Base-by-base conservation (phyloP, 92 coral and sea anemone species). In the Desmophyllum pertusum region DNA sequence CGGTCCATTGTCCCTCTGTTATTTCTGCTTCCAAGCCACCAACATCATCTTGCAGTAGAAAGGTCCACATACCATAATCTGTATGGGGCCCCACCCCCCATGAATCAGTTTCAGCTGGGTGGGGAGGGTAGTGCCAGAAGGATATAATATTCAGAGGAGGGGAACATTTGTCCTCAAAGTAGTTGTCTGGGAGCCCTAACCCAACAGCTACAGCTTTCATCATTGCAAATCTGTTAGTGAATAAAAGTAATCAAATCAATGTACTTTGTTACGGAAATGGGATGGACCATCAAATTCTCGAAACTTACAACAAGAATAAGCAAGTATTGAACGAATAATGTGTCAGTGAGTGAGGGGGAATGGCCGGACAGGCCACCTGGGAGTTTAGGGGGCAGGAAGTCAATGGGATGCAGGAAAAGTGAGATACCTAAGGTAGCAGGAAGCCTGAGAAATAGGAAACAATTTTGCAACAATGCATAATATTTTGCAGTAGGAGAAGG, bases 11-110 rank as follows among this genome's bases (percentile, higher is more conserved):
- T 35, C 96, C 96, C n/a, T 76, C 91, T 40, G 81, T 85, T 10
- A 80, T 77, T 69, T 93, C 79, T 42, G 77, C 89, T 63, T 93
- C 90, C 43, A 93, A 88, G 1, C 96, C 96, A 10, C 96, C 96
- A 33, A 93, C 84, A n/a, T 90, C 92, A 76, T 90, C 96, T 80
- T 93, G 96, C 55, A 93, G 84, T 3, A 93, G 69, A 39, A 90
- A 68, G 8, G 96, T 93, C 27, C 88, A 68, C 46, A 88, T 89
- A 7, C 96, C 96, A 79, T 93, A 93, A 75, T 93, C 96, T 35
- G 96, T 93, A 39, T 93, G 96, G 1, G 94, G 92, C 29, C 96
- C 96, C 21, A 93, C 88, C 43, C 96, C 96, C 92, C 96, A 93
- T 30, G 84, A 79, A 36, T 77, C 79, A 27, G 92, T 83, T 10